Conservation (phyloP, 2,797 vertebrate species). For the Leuciscus waleckii region DNA sequence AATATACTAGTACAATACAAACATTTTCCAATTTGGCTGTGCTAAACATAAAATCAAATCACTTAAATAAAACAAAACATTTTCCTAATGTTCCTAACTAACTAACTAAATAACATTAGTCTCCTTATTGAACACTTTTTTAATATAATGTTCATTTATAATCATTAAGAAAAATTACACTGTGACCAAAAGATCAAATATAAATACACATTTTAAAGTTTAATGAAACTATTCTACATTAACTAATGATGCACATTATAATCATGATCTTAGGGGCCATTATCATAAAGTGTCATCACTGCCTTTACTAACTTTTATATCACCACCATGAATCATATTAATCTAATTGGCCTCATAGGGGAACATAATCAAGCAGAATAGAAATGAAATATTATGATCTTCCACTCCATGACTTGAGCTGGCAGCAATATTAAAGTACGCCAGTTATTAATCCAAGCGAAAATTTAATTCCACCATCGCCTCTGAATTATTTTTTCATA, state of each 20-base stretch:
- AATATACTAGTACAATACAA: background rate
- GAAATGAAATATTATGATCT: background rate
- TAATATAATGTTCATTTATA: too few species aligned
- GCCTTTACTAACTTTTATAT: background rate
- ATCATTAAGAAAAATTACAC: too few species aligned
- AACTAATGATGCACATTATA: background rate
- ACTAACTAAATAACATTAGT: background rate
- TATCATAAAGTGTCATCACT: background rate
- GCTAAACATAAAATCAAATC: background rate
- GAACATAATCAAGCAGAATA: background rate
- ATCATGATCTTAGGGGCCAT: background rate
- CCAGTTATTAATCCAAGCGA: conserved; percentile 1
- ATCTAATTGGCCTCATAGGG: background rate
- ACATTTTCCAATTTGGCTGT: background rate
- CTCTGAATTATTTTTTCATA: background rate
- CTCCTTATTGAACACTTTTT: background rate
- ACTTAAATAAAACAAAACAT: background rate
- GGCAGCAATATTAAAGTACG: conserved; percentile 21
- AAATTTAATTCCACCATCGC: background rate
- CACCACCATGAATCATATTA: background rate
- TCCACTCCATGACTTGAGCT: conserved; percentile 16
- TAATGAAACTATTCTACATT: background rate
- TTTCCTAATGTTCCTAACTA: background rate
- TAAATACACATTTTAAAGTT: background rate
- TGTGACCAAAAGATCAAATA: background rate